These are phyloP conservation scores for Acomys russatus DNA, from an alignment of 2,797 vertebrate genomes.

Conservation along the genomic window DNA sequence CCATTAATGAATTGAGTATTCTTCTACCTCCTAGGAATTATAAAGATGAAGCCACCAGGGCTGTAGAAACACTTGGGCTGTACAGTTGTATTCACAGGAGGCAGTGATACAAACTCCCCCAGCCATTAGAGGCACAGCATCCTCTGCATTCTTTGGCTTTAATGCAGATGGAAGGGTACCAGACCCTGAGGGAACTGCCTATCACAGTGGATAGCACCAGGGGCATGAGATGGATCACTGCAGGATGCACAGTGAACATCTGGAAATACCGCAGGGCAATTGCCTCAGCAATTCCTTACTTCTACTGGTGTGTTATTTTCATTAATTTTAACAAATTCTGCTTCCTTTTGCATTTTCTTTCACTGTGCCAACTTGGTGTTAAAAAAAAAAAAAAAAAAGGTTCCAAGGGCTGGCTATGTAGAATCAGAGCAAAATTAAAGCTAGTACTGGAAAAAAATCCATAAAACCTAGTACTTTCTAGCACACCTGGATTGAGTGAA, in stretches of 20 bases:
- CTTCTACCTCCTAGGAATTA: not conserved
- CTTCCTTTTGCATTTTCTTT: constrained; percentile 70
- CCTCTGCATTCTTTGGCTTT: constrained; percentile 15
- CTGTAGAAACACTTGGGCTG: not conserved
- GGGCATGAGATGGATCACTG: not conserved
- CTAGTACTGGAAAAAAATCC: not conserved
- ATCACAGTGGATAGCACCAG: not conserved
- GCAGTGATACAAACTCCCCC: not conserved
- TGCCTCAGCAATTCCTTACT: constrained; percentile 62
- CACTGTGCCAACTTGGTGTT: constrained; percentile 36
- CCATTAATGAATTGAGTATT: not conserved
- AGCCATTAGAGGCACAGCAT: constrained; percentile 30
- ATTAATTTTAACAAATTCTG: constrained; percentile 59
- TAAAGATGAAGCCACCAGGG: not conserved
- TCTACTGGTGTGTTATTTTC: constrained; percentile 63
- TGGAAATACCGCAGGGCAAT: constrained; percentile 60
- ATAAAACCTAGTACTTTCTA: not conserved
- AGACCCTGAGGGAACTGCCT: constrained; percentile 20
- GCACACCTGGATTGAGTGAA: not conserved
- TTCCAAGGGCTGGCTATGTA: constrained; percentile 1
- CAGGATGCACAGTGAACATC: constrained; percentile 67
- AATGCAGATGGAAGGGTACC: constrained; percentile 43
- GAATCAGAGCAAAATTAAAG: constrained; percentile 43
- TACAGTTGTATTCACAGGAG: not conserved
- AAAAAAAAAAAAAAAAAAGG: not conserved